Conservation (phyloP, 92 coral and sea anemone genomes). For the Meandrina meandrites region DNA sequence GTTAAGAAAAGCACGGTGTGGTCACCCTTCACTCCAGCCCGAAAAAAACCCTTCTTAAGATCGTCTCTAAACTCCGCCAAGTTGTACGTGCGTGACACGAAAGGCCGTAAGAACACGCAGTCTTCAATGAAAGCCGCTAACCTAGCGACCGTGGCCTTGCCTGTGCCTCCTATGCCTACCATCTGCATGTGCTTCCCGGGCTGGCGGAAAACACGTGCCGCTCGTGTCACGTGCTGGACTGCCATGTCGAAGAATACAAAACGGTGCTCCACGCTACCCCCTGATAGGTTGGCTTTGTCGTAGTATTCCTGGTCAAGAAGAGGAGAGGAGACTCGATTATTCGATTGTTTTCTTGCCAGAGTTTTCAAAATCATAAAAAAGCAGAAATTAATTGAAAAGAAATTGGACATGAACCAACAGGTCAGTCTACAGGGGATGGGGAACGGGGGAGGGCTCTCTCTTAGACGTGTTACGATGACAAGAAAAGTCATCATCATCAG, state of each 20-base stretch:
- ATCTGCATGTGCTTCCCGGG: slow-evolving; percentile 92
- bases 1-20: slow-evolving; percentile 83
- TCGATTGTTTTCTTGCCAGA: background rate
- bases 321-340: background rate
- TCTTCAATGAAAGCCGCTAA: slow-evolving; percentile 91
- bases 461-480: too few relatives aligned
- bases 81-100: slow-evolving; percentile 73
- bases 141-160: slow-evolving; percentile 87
- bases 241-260: slow-evolving; percentile 96
- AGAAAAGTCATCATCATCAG: too few relatives aligned
- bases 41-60: slow-evolving; percentile 71
- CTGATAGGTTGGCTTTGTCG: slow-evolving; percentile 84
- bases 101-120: slow-evolving; percentile 80
- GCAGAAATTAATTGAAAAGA: background rate
- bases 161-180: slow-evolving; percentile 98
- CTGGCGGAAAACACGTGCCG: slow-evolving; percentile 98
- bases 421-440: too few relatives aligned
- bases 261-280: slow-evolving; percentile 90
- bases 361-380: background rate
- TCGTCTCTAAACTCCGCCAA: slow-evolving; percentile 88
- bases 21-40: slow-evolving; percentile 86
- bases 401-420: too few relatives aligned
- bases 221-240: slow-evolving; percentile 94
- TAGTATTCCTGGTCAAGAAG: slow-evolving; percentile 71
- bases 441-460: too few relatives aligned